phyloP scores from a whole-genome alignment of 2,113 vertebrate species.

The Psittacara wagleri region DNA sequence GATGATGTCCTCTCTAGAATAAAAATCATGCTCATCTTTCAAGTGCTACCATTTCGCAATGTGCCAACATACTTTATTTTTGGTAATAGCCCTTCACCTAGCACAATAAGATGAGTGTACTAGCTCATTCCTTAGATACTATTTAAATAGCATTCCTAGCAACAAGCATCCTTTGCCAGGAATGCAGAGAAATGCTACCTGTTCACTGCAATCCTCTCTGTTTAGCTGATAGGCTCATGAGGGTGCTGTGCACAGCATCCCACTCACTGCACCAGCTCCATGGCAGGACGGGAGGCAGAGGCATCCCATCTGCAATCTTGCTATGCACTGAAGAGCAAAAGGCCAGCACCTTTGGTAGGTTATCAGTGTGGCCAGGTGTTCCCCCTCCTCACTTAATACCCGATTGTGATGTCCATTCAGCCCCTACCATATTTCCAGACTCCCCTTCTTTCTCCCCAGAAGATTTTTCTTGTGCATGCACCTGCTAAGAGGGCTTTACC shows the following conservation, averaged over 20 bases:
- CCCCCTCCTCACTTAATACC: not conserved
- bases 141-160: not conserved
- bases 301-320: not conserved
- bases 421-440: not conserved
- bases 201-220: not conserved
- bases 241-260: not conserved
- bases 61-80: slow-evolving; percentile 14
- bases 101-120: not conserved
- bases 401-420: fast-evolving
- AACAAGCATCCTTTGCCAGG: not conserved
- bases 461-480: not conserved
- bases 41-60: not conserved
- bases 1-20: not conserved
- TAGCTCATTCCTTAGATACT: not conserved
- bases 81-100: slow-evolving; percentile 35
- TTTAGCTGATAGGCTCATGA: not conserved
- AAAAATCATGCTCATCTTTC: slow-evolving; percentile 7
- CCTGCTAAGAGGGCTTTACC: not conserved
- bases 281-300: not conserved
- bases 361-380: not conserved
- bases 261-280: not conserved
- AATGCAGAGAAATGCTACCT: not conserved
- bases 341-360: too few species aligned
- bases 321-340: fast-evolving
- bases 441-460: not conserved